These are phyloP conservation scores for Spisula solida DNA, from an alignment of 2,888 invertebrate species.

Conservation along the genomic window DNA sequence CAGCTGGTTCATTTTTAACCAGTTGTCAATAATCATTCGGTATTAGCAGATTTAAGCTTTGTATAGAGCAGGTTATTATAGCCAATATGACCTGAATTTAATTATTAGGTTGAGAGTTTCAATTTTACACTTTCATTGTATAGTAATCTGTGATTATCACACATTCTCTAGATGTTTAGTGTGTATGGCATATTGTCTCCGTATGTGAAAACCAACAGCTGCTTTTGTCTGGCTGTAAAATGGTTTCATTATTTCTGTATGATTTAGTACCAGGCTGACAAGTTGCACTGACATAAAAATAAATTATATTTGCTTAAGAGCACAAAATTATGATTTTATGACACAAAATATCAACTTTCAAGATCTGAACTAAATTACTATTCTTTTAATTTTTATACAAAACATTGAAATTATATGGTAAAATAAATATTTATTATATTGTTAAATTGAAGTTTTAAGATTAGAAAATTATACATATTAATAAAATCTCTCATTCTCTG, in stretches of 20 bases:
- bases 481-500: no score
- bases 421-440: background rate
- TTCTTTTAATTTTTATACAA: background rate
- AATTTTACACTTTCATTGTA: background rate
- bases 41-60: slow-evolving; percentile 12
- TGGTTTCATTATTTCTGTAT: slow-evolving; percentile 24
- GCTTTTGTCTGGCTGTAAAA: background rate
- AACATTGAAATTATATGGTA: background rate
- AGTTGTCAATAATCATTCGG: background rate
- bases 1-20: background rate
- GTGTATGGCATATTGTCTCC: background rate
- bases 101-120: background rate
- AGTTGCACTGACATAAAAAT: background rate
- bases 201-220: slow-evolving; percentile 9
- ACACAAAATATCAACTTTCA: background rate
- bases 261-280: background rate
- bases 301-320: background rate
- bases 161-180: background rate
- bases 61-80: background rate
- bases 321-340: background rate
- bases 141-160: slow-evolving; percentile 8
- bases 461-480: no score
- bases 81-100: background rate
- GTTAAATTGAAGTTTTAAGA: background rate
- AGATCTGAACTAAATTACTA: background rate